phyloP scores from a whole-genome alignment of 2,888 invertebrate species.

The Calliphora vomitoria region DNA sequence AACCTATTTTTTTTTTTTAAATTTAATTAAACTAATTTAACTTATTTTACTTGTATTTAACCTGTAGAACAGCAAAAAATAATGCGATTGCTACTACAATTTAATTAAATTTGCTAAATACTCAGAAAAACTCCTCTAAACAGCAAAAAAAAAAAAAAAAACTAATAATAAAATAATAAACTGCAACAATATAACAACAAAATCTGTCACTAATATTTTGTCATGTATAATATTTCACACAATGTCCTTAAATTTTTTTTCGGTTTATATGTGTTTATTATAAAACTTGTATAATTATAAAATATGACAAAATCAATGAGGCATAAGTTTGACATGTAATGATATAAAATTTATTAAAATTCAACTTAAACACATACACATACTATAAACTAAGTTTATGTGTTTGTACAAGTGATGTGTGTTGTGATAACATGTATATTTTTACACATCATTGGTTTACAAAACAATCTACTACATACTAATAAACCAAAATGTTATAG shows the following conservation, averaged over 20 bases:
- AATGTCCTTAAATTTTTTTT: background rate
- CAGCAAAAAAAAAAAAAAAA: conserved; percentile 9
- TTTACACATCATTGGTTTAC: conserved; percentile 43
- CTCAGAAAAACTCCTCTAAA: too few species aligned
- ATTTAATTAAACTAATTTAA: too few species aligned
- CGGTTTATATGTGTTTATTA: background rate
- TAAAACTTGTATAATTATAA: conserved; percentile 51
- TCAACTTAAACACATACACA: background rate
- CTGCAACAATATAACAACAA: background rate
- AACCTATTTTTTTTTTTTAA: too few species aligned
- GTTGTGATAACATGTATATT: conserved; percentile 35
- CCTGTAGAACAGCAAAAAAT: background rate
- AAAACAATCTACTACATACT: background rate
- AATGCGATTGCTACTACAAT: background rate
- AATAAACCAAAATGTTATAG: background rate
- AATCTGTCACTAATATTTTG: conserved; percentile 13
- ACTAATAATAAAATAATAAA: background rate
- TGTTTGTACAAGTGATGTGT: background rate
- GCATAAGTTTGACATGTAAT: conserved; percentile 62
- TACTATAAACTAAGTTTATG: too few species aligned
- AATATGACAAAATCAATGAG: conserved; percentile 71
- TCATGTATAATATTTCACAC: background rate
- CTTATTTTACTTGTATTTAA: too few species aligned
- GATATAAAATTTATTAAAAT: conserved; percentile 45
- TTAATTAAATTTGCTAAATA: background rate